Evolutionary conservation across 2,888 invertebrate species (phyloP).

Genomic region (Orchesellides sinensis): DNA sequence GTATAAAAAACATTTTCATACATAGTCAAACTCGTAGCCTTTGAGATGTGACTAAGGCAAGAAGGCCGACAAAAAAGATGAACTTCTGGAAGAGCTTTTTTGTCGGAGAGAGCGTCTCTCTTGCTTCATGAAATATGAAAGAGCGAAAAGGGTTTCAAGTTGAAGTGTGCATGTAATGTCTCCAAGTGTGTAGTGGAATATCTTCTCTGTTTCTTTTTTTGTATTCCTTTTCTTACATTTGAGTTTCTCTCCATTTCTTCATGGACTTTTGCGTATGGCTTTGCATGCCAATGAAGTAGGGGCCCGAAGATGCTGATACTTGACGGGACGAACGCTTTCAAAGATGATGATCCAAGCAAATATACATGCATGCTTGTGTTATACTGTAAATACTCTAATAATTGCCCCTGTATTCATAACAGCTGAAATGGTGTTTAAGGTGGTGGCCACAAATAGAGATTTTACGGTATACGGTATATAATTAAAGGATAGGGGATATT

Average conservation of each 20-base stretch:
- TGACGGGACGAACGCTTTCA: no score
- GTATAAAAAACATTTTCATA: constrained; percentile 3
- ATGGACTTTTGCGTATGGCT: constrained; percentile 22
- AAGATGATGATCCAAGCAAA: no score
- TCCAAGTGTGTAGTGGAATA: neutral
- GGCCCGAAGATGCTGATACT: neutral
- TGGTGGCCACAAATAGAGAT: no score
- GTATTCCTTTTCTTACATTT: no score
- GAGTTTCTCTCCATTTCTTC: constrained; percentile 2
- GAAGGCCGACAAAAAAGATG: neutral
- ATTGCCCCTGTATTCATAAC: no score
- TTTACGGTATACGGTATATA: no score
- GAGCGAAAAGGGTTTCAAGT: constrained; percentile 8
- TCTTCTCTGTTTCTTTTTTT: no score
- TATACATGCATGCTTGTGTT: no score
- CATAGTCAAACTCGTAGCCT: neutral
- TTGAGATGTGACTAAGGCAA: no score
- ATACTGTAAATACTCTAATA: no score
- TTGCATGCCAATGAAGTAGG: constrained; percentile 39
- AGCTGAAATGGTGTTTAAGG: no score
- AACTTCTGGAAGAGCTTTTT: neutral
- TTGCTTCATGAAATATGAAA: constrained; percentile 37
- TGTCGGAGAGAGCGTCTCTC: neutral
- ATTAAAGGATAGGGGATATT: constrained; percentile 25
- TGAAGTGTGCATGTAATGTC: constrained; percentile 36